A percentile compares a stretch with the other conserved stretches of the same genome.
phyloP scores from a whole-genome alignment of 2,797 vertebrate genomes.

The Falco concolor region DNA sequence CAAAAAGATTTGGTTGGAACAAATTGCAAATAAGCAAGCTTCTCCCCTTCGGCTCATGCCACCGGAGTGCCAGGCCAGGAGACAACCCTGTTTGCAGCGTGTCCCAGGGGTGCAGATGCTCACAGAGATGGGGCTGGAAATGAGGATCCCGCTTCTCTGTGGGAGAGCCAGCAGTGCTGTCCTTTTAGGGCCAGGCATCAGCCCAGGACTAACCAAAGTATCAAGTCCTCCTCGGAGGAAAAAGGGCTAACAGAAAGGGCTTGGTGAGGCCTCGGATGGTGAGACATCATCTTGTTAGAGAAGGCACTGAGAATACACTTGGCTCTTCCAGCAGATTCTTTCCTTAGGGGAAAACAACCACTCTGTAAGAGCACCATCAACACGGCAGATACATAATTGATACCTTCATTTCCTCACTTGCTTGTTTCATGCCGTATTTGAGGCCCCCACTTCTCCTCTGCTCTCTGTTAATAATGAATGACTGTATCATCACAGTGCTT shows the following conservation, averaged over 20 bases:
- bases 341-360: not conserved
- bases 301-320: not conserved
- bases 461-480: slow-evolving; percentile 9
- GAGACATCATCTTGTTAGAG: not conserved
- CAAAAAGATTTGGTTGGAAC: not conserved
- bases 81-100: rapidly evolving
- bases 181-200: not conserved
- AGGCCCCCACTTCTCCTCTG: not conserved
- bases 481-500: not conserved
- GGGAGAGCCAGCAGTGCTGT: not conserved
- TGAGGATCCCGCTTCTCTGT: not conserved
- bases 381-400: not conserved
- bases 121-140: not conserved
- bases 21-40: not conserved
- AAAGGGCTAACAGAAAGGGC: not conserved
- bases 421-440: not conserved
- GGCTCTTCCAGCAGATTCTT: not conserved
- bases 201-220: not conserved
- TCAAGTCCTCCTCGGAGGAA: not conserved
- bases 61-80: not conserved
- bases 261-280: not conserved
- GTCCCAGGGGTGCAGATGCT: rapidly evolving
- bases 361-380: not conserved
- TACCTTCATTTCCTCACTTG: not conserved
- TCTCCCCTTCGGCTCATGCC: not conserved